Evolutionary conservation across 2,888 invertebrate genomes (phyloP).

Genomic region (Cerceris ruficornis): DNA sequence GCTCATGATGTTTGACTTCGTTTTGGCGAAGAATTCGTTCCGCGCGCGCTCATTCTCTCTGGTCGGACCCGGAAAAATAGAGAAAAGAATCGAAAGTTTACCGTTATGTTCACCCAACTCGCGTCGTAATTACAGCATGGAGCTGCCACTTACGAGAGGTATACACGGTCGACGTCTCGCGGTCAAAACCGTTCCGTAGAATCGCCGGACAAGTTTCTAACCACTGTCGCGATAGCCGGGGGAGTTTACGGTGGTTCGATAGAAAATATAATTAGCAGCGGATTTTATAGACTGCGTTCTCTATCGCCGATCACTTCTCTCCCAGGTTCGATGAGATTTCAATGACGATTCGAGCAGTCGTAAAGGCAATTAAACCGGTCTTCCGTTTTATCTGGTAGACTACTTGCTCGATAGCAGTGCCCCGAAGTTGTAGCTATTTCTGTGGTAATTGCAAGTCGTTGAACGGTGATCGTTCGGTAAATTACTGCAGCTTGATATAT

Average conservation of each 20-base stretch:
- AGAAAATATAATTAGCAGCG: background rate
- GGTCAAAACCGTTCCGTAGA: slow-evolving; percentile 31
- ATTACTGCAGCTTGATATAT: background rate
- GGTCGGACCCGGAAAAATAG: slow-evolving; percentile 47
- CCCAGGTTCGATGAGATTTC: background rate
- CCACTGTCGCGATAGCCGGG: slow-evolving; percentile 12
- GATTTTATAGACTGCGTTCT: background rate
- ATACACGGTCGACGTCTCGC: slow-evolving; percentile 21
- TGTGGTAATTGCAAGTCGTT: slow-evolving; percentile 10
- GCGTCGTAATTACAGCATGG: slow-evolving; percentile 68
- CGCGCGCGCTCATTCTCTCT: slow-evolving; percentile 43
- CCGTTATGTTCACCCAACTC: slow-evolving; percentile 75
- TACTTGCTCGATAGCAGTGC: background rate
- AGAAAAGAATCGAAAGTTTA: slow-evolving; percentile 70
- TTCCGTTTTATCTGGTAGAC: slow-evolving; percentile 7
- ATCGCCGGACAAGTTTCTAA: slow-evolving; percentile 23
- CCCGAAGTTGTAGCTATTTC: background rate
- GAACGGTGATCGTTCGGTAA: background rate
- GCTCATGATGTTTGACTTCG: slow-evolving; percentile 20
- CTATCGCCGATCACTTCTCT: background rate
- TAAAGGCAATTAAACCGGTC: slow-evolving; percentile 27
- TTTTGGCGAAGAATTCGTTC: slow-evolving; percentile 68
- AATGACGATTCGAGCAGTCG: background rate
- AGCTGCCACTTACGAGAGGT: slow-evolving; percentile 59
- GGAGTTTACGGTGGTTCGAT: background rate